These are phyloP conservation scores for Mesitornis unicolor DNA, from an alignment of 2,113 vertebrate species.

Conservation along the genomic window DNA sequence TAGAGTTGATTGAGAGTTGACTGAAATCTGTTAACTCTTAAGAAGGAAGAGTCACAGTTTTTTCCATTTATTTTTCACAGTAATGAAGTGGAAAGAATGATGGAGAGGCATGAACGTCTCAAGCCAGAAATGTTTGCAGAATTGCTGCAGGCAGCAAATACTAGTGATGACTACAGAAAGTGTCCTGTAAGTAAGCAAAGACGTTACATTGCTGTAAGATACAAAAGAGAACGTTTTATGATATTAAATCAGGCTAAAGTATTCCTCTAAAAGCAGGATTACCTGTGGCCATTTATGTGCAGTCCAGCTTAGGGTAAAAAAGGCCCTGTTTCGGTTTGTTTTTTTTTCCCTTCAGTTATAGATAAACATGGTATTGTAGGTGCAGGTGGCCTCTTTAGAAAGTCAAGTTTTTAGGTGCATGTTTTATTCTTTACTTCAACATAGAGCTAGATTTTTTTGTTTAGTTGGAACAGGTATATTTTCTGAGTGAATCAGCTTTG, in stretches of 20 bases:
- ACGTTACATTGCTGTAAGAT: not conserved
- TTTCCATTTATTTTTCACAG: conserved; percentile 61
- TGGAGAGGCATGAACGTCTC: conserved; percentile 83
- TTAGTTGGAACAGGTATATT: not conserved
- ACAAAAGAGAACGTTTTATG: not conserved
- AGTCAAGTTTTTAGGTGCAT: fast-evolving
- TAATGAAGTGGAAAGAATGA: conserved; percentile 87
- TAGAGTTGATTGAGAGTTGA: not conserved
- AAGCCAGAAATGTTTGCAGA: conserved; percentile 92
- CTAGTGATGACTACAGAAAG: conserved; percentile 89
- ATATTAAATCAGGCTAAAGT: not conserved
- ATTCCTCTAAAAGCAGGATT: not conserved
- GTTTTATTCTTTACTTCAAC: not conserved
- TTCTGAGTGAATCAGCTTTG: not conserved
- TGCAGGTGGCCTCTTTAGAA: not conserved
- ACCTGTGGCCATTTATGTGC: not conserved
- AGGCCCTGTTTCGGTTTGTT: not conserved
- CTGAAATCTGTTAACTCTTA: not conserved
- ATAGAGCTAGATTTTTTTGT: not conserved
- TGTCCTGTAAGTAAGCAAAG: conserved; percentile 85
- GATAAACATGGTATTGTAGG: not conserved
- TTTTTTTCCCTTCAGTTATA: not conserved
- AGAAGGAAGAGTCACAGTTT: not conserved
- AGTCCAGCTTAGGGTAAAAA: not conserved
- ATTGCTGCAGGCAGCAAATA: conserved; percentile 89